phyloP scores from a whole-genome alignment of 2,888 invertebrate species.

The Lasius fuliginosus region DNA sequence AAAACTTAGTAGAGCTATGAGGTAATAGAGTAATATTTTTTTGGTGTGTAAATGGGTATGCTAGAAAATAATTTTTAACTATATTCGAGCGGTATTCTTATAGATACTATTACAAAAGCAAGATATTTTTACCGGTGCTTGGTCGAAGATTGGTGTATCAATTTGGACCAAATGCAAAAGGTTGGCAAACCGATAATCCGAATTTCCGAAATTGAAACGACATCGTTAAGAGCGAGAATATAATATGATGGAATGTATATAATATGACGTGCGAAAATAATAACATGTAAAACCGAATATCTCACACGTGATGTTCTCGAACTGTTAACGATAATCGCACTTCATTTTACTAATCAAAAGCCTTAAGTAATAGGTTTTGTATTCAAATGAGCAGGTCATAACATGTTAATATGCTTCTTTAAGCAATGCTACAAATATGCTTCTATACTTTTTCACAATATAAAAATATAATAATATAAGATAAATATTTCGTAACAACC shows the following conservation, averaged over 20 bases:
- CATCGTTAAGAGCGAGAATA: background rate
- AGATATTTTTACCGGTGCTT: slow-evolving; percentile 92
- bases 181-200: slow-evolving; percentile 91
- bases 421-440: background rate
- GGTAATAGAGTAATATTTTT: slow-evolving; percentile 85
- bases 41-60: background rate
- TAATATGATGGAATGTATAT: background rate
- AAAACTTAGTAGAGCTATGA: slow-evolving; percentile 96
- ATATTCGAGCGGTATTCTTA: slow-evolving; percentile 56
- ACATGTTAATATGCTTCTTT: slow-evolving; percentile 1
- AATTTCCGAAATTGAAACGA: slow-evolving; percentile 84
- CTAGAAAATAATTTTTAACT: background rate
- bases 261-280: background rate
- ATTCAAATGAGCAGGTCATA: background rate
- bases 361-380: background rate
- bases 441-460: background rate
- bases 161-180: slow-evolving; percentile 93
- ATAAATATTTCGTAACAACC: background rate
- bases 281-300: background rate
- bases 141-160: slow-evolving; percentile 93
- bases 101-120: slow-evolving; percentile 93
- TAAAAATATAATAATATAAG: background rate
- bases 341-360: background rate
- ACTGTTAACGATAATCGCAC: background rate
- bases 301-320: background rate